Conservation (phyloP, 1,140 invertebrate genomes). For the Cotesia chilonis region DNA sequence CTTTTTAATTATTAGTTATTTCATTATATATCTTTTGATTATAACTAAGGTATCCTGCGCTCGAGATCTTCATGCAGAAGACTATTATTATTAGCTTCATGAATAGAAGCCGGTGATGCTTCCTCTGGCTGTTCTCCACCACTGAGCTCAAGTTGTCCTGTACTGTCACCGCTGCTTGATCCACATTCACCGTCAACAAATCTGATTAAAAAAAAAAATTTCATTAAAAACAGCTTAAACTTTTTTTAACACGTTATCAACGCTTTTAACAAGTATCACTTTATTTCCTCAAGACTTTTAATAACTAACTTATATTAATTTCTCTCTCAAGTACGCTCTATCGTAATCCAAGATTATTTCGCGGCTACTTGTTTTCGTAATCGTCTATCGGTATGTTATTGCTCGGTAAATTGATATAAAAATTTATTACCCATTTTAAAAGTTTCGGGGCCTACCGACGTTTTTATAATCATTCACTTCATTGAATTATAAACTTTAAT, state of each 20-base stretch:
- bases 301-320: neutral
- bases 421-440: constrained; percentile 35
- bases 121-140: constrained; percentile 62
- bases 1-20: constrained; percentile 1
- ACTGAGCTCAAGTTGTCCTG: constrained; percentile 61
- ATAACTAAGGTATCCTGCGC: constrained; percentile 57
- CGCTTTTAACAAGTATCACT: too few relatives aligned
- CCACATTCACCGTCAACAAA: constrained; percentile 64
- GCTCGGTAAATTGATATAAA: constrained; percentile 38
- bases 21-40: neutral
- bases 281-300: too few relatives aligned
- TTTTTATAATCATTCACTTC: constrained; percentile 7
- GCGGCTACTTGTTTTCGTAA: constrained; percentile 36
- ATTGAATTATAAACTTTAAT: neutral
- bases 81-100: constrained; percentile 64
- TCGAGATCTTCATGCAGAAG: constrained; percentile 64
- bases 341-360: neutral
- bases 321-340: neutral
- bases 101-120: constrained; percentile 60
- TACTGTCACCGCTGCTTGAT: constrained; percentile 63
- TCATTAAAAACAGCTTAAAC: constrained; percentile 12
- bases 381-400: constrained; percentile 28
- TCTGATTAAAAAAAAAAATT: constrained; percentile 44
- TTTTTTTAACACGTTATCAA: neutral
- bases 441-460: neutral